These are phyloP conservation scores for Rattus rattus DNA, from an alignment of 2,113 vertebrate species.

Conservation along the genomic window DNA sequence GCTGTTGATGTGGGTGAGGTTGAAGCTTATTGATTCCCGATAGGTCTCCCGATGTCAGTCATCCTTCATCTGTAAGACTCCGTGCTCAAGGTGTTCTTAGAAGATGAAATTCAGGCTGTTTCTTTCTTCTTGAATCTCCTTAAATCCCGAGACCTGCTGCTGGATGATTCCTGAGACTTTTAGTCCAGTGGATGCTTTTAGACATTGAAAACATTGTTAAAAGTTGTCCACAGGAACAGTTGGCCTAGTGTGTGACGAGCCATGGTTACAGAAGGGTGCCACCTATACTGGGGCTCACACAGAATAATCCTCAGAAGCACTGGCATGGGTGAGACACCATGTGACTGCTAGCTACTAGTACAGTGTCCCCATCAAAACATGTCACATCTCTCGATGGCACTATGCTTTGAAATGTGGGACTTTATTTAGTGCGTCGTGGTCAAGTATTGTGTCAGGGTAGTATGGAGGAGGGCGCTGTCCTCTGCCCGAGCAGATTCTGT, in stretches of 20 bases:
- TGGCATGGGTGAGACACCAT: not conserved
- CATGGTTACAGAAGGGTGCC: fast-evolving
- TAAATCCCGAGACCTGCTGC: not conserved
- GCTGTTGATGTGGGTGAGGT: not conserved
- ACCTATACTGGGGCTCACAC: fast-evolving
- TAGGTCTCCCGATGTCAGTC: not conserved
- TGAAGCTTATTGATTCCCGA: not conserved
- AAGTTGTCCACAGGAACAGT: not conserved
- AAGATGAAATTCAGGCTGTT: not conserved
- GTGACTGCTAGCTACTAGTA: fast-evolving
- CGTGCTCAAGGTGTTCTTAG: not conserved
- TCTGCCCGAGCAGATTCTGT: not conserved
- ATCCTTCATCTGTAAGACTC: not conserved
- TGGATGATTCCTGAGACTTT: not conserved
- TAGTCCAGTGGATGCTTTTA: not conserved
- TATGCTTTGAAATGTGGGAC: not conserved
- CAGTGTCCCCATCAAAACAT: fast-evolving
- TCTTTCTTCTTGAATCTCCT: not conserved
- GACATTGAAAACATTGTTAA: not conserved
- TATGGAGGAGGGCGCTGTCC: not conserved
- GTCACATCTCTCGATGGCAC: not conserved
- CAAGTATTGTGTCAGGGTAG: not conserved
- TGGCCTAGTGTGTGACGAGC: not conserved
- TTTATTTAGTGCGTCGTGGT: not conserved
- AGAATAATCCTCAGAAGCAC: not conserved